Base-by-base conservation (phyloP, 2,113 vertebrate species). In the Lamprologus speciosus region DNA sequence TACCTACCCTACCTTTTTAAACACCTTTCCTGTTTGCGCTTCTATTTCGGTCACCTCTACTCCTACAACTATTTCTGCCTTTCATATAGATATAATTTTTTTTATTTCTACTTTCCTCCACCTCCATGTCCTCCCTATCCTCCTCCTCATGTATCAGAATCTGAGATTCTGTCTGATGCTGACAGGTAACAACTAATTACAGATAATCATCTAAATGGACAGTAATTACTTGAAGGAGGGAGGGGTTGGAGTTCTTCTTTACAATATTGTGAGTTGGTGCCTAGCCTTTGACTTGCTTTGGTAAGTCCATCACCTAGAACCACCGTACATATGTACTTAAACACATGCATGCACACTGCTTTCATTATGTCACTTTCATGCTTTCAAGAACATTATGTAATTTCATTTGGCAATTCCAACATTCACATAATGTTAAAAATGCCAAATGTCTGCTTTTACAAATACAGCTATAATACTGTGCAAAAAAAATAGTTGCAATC, bases 151-250 rank as follows among this genome's bases (percentile, higher is more conserved):
- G 90, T 89, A 88, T 90, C 58, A 85, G 35, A 55, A 82, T 42
- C 73, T 16, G 73, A 53, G 65, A 54, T 85, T 90, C 92, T 92
- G 83, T 87, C 87, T 87, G 95, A 96, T 91, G 93, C 96, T 95
- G 95, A 97, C 97, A 96, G 95, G 96, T 97, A 96, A 96, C 96
- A 94, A 92, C 93, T 95, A 97, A 96, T 96, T 96, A 96, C 92
- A 95, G 94, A 95, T 96, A 96, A 96, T 95, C 96, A 96, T 95
- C 94, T 94, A 94, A 96, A 96, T 96, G 96, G 96, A 96, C 95
- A 95, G 96, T 97, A 97, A 97, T 97, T 97, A 97, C 94, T 91
- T 94, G 84, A 94, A 95, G 90, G 85, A 90, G 80, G 90, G 93
- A 85, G 94, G 93, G 95, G 31, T 75, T 65, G 94, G 65, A 91